Evolutionary conservation across 2,888 invertebrate species (phyloP), one percentile per base, ranked within the genome.

Genomic region (Papilio demoleus): DNA sequence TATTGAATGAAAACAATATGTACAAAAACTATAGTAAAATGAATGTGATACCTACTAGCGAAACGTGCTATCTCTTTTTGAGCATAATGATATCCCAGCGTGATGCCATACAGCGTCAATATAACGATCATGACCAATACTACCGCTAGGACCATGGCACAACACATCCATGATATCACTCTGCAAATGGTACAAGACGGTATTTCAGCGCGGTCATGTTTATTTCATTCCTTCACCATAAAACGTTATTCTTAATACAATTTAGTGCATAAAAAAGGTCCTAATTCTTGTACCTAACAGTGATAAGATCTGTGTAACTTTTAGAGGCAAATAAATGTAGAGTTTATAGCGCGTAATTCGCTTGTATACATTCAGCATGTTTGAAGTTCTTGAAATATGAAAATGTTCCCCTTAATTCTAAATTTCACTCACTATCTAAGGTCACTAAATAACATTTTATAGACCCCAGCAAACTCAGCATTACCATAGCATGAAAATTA

Each of bases 21-120:
- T 0, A 17, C 42, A n/a, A 5, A 17, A 40, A 40, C 40, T 40
- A 40, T n/a, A 6, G n/a, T n/a, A 40, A 40, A 40, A 40, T 0
- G 8, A 27, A 50, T 24, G 12, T 5, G 53, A 47, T 14, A 53
- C 87, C 80, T 77, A 91, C 90, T 82, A 45, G 91, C 88, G 76
- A 88, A 90, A 0, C 86, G 77, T 4, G 88, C 83, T 0, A 92
- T 82, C 77, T 92, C 91, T 75, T 89, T 90, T 72, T 92, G 91
- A 1, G 90, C 90, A 73, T 90, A 92, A 73, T 91, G 88, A 71
- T 92, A 91, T 5, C 92, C 92, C 19, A 90, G 86, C n/a, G 90
- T 86, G 63, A 92, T 89, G 6, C 91, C 90, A 72, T 91, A 92
- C 31, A 88, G 77, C 88, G 90, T 88, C 27, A 92, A 75, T 34